phyloP scores from a whole-genome alignment of 1,140 invertebrate genomes.

The Pseudomyrmex concolor region DNA sequence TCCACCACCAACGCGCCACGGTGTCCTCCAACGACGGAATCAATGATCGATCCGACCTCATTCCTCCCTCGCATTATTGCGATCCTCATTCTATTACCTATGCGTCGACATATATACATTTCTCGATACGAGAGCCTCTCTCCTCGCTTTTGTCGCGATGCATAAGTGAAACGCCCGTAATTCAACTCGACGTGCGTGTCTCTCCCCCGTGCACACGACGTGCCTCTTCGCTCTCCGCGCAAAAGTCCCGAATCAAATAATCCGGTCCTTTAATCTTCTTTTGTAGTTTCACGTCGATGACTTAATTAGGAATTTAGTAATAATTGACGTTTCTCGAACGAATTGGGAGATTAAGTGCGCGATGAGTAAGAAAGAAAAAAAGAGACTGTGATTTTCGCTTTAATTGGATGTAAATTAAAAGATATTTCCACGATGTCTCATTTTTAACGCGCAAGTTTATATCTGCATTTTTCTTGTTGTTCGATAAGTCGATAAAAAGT shows the following conservation, averaged over 20 bases:
- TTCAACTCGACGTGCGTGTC: not conserved
- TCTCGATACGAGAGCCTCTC: conserved; percentile 38
- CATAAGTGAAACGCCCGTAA: conserved; percentile 52
- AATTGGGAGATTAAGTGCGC: not conserved
- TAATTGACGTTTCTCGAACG: not conserved
- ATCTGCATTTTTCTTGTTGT: not conserved
- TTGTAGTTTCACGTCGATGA: not conserved
- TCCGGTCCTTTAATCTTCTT: not conserved
- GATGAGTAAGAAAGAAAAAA: too few species aligned
- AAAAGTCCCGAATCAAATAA: not conserved
- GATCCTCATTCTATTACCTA: conserved; percentile 38
- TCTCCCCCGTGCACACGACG: not conserved
- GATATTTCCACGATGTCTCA: not conserved
- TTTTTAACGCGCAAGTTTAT: too few species aligned
- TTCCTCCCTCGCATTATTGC: conserved; percentile 47
- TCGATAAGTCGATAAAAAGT: not conserved
- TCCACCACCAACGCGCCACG: not conserved
- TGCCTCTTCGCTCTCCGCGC: not conserved
- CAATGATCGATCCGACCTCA: conserved; percentile 54
- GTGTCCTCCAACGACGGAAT: conserved; percentile 31
- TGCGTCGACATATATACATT: conserved; percentile 47
- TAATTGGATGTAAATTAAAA: too few species aligned
- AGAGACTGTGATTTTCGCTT: too few species aligned
- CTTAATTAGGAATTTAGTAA: not conserved
- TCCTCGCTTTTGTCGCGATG: conserved; percentile 45